These are phyloP conservation scores for Pyrgus malvae DNA, from an alignment of 2,888 invertebrate species.

Conservation along the genomic window DNA sequence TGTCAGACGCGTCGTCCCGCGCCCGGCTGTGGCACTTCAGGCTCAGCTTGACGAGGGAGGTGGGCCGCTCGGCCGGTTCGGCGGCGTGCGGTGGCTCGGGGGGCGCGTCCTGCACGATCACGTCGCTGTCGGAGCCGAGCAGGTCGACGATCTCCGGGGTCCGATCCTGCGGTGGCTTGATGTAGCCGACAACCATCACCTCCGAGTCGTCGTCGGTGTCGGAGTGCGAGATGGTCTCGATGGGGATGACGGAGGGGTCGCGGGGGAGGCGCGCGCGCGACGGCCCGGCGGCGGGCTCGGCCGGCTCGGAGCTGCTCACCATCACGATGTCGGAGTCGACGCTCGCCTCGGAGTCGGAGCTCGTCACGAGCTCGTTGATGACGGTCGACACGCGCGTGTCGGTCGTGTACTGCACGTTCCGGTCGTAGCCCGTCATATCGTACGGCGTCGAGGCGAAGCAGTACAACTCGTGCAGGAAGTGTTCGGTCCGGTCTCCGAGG, in stretches of 20 bases:
- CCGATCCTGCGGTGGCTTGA: constrained; percentile 85
- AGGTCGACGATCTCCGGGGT: constrained; percentile 85
- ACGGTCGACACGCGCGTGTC: constrained; percentile 76
- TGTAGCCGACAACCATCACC: constrained; percentile 84
- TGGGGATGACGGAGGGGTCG: constrained; percentile 57
- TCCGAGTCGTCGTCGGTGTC: constrained; percentile 77
- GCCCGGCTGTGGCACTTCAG: constrained; percentile 44
- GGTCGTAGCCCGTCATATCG: constrained; percentile 91
- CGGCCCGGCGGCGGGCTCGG: constrained; percentile 46
- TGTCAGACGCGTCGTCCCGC: constrained; percentile 40
- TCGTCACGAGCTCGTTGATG: constrained; percentile 80
- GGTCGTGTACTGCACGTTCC: constrained; percentile 85
- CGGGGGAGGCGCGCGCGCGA: constrained; percentile 42
- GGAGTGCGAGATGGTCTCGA: constrained; percentile 73
- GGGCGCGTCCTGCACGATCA: constrained; percentile 58
- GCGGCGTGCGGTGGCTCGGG: constrained; percentile 39
- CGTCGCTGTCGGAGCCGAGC: constrained; percentile 80
- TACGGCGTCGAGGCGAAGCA: constrained; percentile 93
- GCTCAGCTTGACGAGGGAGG: constrained; percentile 41
- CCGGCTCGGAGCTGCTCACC: constrained; percentile 57
- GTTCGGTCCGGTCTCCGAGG: constrained; percentile 87
- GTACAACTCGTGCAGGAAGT: constrained; percentile 94
- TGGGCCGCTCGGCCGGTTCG: constrained; percentile 34
- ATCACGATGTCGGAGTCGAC: constrained; percentile 64
- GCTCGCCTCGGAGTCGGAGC: constrained; percentile 60